Base-by-base conservation (phyloP, 2,113 vertebrate species). In the Carettochelys insculpta region DNA sequence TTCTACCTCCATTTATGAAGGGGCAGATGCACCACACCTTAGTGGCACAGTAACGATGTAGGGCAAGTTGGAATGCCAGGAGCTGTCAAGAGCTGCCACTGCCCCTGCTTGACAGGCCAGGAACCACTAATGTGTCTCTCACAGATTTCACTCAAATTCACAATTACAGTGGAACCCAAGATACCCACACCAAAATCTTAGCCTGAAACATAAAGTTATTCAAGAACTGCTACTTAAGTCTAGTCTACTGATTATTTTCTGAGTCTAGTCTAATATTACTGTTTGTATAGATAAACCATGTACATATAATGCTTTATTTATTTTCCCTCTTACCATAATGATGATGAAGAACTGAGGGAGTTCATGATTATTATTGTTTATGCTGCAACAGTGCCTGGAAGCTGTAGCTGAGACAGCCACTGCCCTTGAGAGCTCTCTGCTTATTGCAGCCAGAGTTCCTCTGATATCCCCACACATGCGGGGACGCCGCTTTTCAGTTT, bases 371-470 rank as follows among this genome's bases (percentile, higher is more conserved):
- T 45, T 78, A 34, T 56, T 86, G 31, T 81, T 80, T 16, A n/a
- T 45, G 24, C 16, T 94, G 41, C 71, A 45, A 25, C 14, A 29
- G 12, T 20, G n/a, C 19, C n/a, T 68, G n/a, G 19, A 75, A 25
- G 25, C 43, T 45, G 11, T 75, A 12, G 41, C 41, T 45, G 83
- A 38, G 86, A 50, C 1, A 76, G 81, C 24, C 51, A 29, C 1
- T 0, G 1, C 1, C 25, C 54, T 45, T 27, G 83, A 75, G 75
- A 11, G n/a, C 61, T 48, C 88, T 92, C 91, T 89, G 2, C 87
- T 51, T 95, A 92, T 90, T 95, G 94, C 87, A 87, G 61, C 61
- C 77, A 86, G 68, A 38, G n/a, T 78, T 80, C 76, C 53, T 92
- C 51, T 61, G 56, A 92, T 71, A 41, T 88, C 91, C 77, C 88